phyloP scores from a whole-genome alignment of 2,113 vertebrate genomes.

The Myanophis thanlyinensis region DNA sequence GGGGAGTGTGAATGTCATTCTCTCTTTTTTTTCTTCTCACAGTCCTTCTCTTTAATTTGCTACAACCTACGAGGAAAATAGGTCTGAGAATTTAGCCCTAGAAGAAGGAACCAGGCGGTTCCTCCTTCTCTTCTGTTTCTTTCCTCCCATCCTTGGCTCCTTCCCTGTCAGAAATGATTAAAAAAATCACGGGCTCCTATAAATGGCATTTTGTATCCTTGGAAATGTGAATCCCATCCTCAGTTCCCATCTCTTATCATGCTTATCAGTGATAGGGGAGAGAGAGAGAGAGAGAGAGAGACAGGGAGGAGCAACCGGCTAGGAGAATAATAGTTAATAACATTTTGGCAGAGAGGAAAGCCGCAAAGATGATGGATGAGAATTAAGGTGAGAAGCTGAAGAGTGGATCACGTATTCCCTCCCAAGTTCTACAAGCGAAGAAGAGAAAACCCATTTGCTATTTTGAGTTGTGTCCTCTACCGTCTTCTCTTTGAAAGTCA shows the following conservation, averaged over 20 bases:
- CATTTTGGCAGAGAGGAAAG: constrained; percentile 46
- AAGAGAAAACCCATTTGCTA: constrained; percentile 33
- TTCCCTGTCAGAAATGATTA: constrained; percentile 38
- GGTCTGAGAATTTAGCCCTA: constrained; percentile 39
- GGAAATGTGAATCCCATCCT: constrained; percentile 67
- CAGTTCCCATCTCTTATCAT: constrained; percentile 56
- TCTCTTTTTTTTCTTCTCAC: neutral
- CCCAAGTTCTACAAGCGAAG: constrained; percentile 39
- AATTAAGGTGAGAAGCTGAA: constrained; percentile 58
- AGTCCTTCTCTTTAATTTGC: neutral
- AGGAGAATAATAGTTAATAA: constrained; percentile 67
- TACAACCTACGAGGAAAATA: constrained; percentile 8
- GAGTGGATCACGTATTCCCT: constrained; percentile 47
- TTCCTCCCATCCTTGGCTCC: constrained; percentile 43
- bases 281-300: constrained; percentile 51
- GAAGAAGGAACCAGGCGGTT: neutral
- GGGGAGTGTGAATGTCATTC: neutral
- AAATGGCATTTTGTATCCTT: constrained; percentile 64
- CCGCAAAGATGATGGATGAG: constrained; percentile 52
- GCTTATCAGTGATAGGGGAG: constrained; percentile 61
- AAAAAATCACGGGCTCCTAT: constrained; percentile 57
- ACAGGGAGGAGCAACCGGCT: constrained; percentile 53
- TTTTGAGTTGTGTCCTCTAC: neutral
- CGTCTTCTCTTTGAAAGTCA: neutral
- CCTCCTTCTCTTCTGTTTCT: neutral